Conservation (phyloP, 2,797 vertebrate genomes). For the Acrossocheilus fasciatus region DNA sequence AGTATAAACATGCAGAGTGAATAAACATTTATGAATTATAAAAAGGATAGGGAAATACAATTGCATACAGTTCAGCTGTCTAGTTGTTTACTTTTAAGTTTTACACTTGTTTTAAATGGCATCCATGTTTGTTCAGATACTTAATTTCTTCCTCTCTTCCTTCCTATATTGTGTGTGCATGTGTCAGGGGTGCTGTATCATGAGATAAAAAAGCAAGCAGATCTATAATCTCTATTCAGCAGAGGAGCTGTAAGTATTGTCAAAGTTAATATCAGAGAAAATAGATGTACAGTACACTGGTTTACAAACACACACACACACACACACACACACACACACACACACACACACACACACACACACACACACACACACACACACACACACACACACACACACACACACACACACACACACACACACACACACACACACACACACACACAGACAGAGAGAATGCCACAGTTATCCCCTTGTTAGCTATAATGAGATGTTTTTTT, state of each 20-base stretch:
- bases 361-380: constrained; percentile 70
- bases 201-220: neutral
- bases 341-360: constrained; percentile 71
- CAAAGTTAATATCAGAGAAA: constrained; percentile 12
- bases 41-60: neutral
- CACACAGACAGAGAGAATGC: constrained; percentile 59
- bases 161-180: constrained; percentile 3
- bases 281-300: neutral
- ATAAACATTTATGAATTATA: neutral
- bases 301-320: constrained; percentile 36
- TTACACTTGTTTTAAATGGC: neutral
- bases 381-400: constrained; percentile 76
- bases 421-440: constrained; percentile 77
- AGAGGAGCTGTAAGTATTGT: neutral
- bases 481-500: constrained; percentile 83
- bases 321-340: constrained; percentile 78
- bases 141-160: constrained; percentile 16
- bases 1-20: neutral
- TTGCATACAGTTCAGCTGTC: neutral
- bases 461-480: constrained; percentile 81
- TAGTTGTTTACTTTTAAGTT: neutral
- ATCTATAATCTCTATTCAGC: neutral
- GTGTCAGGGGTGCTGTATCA: neutral
- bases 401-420: constrained; percentile 66
- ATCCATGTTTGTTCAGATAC: constrained; percentile 15